Evolutionary conservation across 1,140 invertebrate species (phyloP), one percentile per base, ranked within the genome.

Genomic region (Aphaenogaster floridana): DNA sequence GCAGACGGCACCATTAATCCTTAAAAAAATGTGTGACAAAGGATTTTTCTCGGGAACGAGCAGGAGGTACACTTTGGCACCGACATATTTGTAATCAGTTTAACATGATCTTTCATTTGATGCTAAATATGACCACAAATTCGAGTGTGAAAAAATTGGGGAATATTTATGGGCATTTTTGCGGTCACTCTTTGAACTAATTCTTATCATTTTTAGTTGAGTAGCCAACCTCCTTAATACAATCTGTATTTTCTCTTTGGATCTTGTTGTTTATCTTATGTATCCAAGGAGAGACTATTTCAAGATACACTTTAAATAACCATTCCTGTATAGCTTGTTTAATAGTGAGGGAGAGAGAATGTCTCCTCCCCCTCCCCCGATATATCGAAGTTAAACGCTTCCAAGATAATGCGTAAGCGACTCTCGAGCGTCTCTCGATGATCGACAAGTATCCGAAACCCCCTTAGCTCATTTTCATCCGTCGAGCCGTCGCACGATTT

Each of bases 361-460:
- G 7, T 80, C 13, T 34, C 28, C 13, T 7, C 9, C 15, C 17
- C 15, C 28, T 9, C 11, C 9, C 15, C 17, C 21, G n/a, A 42
- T 28, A 69, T 45, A 69, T 81, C 48, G 5, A 42, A 80, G 17
- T 42, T 13, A 2, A 9, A 42, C n/a, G 15, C 11, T 50, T 68
- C 0, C 8, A 11, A 34, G 45, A 78, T 15, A 54, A 78, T 6
- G 45, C 36, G 63, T 54, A 54, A 57, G 34, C 63, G 4, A 54
- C 17, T 79, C 61, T 28, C 77, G 28, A 50, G 76, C 57, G 45
- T 78, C 76, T 50, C 54, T 8, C 45, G 17, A 68, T 28, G 28
- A 69, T 80, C 36, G 78, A 57, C 28, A 66, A 50, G 61, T 54
- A 21, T 45, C 48, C 21, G 15, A 81, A 71, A 69, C 13, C 1